These are phyloP conservation scores for Neodiprion virginianus DNA, from an alignment of 1,140 invertebrate genomes.

Conservation along the genomic window DNA sequence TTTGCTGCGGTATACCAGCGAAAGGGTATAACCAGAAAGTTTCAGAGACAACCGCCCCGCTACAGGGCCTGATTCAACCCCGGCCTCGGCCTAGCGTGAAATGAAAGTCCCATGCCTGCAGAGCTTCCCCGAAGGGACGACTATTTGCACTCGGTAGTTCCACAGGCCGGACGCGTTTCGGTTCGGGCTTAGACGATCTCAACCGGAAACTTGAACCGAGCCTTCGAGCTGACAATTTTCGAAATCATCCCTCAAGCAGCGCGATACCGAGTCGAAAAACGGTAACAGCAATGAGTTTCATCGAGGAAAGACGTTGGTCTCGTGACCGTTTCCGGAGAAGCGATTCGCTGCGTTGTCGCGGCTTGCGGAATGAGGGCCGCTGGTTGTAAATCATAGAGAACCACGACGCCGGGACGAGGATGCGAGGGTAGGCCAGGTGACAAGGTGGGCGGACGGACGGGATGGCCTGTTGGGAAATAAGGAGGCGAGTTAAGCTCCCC, in stretches of 20 bases:
- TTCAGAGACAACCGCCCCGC: not conserved
- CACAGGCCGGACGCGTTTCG: constrained; percentile 31
- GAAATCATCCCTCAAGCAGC: no score
- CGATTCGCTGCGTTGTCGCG: no score
- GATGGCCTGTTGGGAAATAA: constrained; percentile 60
- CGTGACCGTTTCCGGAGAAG: no score
- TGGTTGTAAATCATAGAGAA: constrained; percentile 55
- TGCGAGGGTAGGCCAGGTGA: constrained; percentile 27
- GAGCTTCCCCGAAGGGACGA: constrained; percentile 27
- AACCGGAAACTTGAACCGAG: constrained; percentile 20
- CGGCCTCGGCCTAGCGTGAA: constrained; percentile 46
- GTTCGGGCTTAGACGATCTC: constrained; percentile 36
- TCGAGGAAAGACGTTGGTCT: no score
- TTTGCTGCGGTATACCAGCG: no score
- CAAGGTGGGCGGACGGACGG: constrained; percentile 29
- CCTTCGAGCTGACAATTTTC: no score
- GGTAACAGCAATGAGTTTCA: no score
- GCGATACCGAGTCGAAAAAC: no score
- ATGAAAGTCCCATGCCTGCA: constrained; percentile 42
- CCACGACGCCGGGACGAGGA: constrained; percentile 25
- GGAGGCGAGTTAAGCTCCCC: constrained; percentile 53
- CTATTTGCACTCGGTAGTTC: constrained; percentile 51
- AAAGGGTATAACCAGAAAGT: no score
- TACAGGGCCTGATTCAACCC: not conserved
- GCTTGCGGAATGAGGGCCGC: constrained; percentile 50